Evolutionary conservation across 1,140 invertebrate species (phyloP), one percentile per base, ranked within the genome.

Genomic region (Zaprionus inermis): DNA sequence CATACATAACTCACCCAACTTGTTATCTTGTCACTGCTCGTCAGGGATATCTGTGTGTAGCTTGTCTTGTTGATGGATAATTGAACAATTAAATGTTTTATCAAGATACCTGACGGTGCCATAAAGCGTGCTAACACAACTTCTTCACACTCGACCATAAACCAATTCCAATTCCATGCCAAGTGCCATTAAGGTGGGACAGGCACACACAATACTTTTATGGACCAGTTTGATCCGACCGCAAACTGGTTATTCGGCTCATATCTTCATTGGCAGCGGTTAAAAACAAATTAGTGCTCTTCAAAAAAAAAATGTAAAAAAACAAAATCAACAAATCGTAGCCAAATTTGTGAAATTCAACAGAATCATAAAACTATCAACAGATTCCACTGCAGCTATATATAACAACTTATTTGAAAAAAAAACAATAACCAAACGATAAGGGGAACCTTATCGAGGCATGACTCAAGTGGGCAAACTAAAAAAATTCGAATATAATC

Each of bases 321-420:
- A 18, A 12, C 9, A 76, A 82, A 22, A 18, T 5, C 9, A 38
- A 11, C 11, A 75, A 28, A 58, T 69, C 63, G 36, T 79, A 61
- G 49, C 34, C 79, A 44, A 73, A 55, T 49, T 61, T 55, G 55
- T 78, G 65, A 75, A 70, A 49, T 73, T 76, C 18, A 61, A 32
- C 49, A 34, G 30, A 52, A 63, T 68, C 60, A 78, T 81, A 86
- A 81, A 85, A n/a, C 49, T 11, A 73, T 84, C 63, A 68, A 64
- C 28, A 32, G 30, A 81, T 58, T 49, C 22, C 32, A 34, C 24
- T 41, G 41, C 58, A 32, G 16, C 38, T 4, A 56, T 18, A 44
- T 46, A 81, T 77, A 72, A 44, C 38, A 73, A 68, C 9, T 18
- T 70, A 38, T 72, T 57, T n/a, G n/a, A n/a, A n/a, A 41, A 38